A percentile compares a stretch with the other conserved stretches of the same genome.
Conservation (phyloP, 2,797 vertebrate genomes). For the Trematomus bernacchii region DNA sequence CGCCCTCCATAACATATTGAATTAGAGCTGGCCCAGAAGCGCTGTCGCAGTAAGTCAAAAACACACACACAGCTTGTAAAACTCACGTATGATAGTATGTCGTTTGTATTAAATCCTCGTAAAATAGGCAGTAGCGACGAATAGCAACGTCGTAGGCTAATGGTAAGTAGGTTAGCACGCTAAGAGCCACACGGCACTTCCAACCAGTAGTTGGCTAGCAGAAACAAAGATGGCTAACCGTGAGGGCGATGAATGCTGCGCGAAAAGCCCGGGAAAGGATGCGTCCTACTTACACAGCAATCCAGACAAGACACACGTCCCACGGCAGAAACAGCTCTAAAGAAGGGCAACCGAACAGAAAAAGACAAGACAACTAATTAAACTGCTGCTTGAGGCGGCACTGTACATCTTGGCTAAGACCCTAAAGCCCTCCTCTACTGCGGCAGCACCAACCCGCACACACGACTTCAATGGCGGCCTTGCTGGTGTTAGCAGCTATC, state of each 20-base stretch:
- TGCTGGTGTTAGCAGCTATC: slow-evolving; percentile 74
- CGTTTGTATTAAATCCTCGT: accelerated
- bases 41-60: not conserved
- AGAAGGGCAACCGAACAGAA: accelerated
- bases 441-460: slow-evolving; percentile 64
- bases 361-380: accelerated
- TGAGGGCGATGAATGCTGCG: slow-evolving; percentile 43
- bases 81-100: accelerated
- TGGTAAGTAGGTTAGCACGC: slow-evolving; percentile 52
- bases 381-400: accelerated
- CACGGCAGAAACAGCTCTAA: not conserved
- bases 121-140: accelerated
- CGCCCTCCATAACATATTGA: slow-evolving; percentile 77
- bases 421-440: slow-evolving; percentile 47
- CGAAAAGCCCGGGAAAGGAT: slow-evolving; percentile 84
- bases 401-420: slow-evolving; percentile 20
- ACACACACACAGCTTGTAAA: accelerated
- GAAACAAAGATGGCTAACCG: slow-evolving; percentile 82
- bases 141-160: not conserved
- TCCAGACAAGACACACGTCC: not conserved
- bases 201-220: slow-evolving; percentile 58
- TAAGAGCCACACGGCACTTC: slow-evolving; percentile 51
- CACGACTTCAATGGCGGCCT: slow-evolving; percentile 82
- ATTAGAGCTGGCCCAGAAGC: slow-evolving; percentile 29
- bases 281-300: slow-evolving; percentile 53